Conservation (phyloP, 2,113 vertebrate species). For the Eublepharis macularius region DNA sequence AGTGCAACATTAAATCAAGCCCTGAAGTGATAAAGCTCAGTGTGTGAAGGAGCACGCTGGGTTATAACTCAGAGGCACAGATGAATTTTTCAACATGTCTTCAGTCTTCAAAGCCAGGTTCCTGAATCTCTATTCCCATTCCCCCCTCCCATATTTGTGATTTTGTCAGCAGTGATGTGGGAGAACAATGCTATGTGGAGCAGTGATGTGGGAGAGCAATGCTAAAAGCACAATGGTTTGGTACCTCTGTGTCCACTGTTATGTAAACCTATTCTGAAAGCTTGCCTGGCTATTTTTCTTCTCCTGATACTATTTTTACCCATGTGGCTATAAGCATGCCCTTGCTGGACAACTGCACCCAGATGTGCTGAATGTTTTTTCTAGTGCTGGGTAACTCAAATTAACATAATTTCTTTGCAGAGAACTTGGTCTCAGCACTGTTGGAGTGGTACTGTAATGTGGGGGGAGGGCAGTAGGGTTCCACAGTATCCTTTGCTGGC, state of each 20-base stretch:
- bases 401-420: neutral
- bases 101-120: neutral
- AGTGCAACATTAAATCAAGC: constrained; percentile 88
- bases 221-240: neutral
- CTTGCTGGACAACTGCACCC: neutral
- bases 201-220: too few species aligned
- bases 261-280: neutral
- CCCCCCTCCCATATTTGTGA: neutral
- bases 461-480: too few species aligned
- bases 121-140: neutral
- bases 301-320: neutral
- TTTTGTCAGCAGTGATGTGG: neutral
- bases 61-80: constrained; percentile 98
- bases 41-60: constrained; percentile 83
- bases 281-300: neutral
- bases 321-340: neutral
- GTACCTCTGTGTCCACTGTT: neutral
- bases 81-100: neutral
- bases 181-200: neutral
- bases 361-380: neutral
- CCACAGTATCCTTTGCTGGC: too few species aligned
- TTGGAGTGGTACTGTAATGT: too few species aligned
- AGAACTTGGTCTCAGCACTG: neutral
- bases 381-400: neutral
- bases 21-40: constrained; percentile 93